Percentiles rank a stretch among this genome's conserved stretches.
Conservation (phyloP, 2,797 vertebrate species). For the Oceanodroma leucorhoa region DNA sequence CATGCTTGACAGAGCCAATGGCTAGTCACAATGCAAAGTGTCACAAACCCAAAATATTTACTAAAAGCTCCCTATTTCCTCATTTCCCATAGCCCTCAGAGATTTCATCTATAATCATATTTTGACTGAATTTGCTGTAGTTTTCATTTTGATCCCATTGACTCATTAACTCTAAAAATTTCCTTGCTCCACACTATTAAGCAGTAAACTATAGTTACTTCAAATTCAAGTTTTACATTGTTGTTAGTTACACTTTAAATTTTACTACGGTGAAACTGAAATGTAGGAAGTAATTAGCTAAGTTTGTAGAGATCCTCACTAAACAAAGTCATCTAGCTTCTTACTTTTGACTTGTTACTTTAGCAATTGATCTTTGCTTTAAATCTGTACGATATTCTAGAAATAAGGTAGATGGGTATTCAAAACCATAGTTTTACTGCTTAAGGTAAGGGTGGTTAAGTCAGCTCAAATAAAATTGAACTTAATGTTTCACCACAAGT, state of each 20-base stretch:
- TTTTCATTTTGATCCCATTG: neutral
- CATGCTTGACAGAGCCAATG: neutral
- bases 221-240: neutral
- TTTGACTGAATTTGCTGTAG: neutral
- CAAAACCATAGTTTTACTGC: neutral
- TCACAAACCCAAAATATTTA: neutral
- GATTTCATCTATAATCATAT: neutral
- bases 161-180: neutral
- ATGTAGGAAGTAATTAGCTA: neutral
- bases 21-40: neutral
- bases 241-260: neutral
- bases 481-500: neutral
- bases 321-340: neutral
- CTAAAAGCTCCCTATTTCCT: neutral
- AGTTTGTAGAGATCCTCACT: neutral
- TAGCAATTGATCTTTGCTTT: neutral
- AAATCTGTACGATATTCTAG: neutral
- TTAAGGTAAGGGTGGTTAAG: neutral
- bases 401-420: neutral
- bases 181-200: neutral
- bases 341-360: neutral
- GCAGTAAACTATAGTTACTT: neutral
- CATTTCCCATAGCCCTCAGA: neutral
- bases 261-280: neutral
- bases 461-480: neutral